Conservation (phyloP, 2,888 invertebrate genomes). For the Stictocephala bisonia region DNA sequence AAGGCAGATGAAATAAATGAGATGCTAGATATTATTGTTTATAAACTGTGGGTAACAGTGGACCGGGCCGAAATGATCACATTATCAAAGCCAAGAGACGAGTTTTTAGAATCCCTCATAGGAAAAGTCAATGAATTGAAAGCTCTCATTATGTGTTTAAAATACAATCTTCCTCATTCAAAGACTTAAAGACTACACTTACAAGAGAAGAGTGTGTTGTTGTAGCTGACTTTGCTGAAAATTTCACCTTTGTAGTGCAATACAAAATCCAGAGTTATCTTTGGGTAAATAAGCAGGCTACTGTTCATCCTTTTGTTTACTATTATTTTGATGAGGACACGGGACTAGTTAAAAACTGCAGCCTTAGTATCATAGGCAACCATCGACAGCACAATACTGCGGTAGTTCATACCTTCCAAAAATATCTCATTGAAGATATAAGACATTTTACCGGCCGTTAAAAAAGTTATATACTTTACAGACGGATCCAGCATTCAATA, state of each 20-base stretch:
- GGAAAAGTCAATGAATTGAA: neutral
- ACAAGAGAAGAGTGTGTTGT: conserved; percentile 6
- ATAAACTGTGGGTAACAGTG: neutral
- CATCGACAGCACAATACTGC: conserved; percentile 5
- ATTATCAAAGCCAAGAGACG: neutral
- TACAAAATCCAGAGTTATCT: conserved; percentile 19
- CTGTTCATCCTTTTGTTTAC: conserved; percentile 5
- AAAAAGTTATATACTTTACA: no score
- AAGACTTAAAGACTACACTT: neutral
- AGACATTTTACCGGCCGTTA: conserved; percentile 11
- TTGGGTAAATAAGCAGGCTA: conserved; percentile 18
- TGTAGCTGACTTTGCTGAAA: neutral
- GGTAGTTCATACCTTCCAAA: conserved; percentile 17
- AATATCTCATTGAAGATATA: conserved; percentile 5
- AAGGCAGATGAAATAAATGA: no score
- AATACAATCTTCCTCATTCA: neutral
- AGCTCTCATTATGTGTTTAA: neutral
- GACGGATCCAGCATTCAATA: neutral
- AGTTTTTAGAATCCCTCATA: neutral
- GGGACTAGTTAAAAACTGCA: neutral
- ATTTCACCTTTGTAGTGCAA: neutral
- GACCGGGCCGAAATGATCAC: neutral
- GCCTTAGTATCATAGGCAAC: neutral
- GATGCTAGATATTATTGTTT: neutral
- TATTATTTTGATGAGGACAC: neutral